A percentile compares a stretch with the other conserved stretches of the same genome.
Evolutionary conservation across 2,888 invertebrate genomes (phyloP).

Genomic region (Ormyrus nitidulus): DNA sequence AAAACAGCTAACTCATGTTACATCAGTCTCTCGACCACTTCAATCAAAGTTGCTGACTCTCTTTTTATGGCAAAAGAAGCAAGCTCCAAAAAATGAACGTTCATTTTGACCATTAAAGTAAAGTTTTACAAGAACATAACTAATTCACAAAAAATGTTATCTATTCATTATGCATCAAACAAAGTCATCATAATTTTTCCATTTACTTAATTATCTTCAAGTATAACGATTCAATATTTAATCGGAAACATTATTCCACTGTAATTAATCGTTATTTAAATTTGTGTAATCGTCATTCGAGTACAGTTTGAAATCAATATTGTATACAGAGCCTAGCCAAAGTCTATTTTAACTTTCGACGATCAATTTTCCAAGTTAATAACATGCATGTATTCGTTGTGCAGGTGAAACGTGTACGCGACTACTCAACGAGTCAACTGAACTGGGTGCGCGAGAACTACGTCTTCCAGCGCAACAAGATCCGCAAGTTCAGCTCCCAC

Average conservation of each 20-base stretch:
- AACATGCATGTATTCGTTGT: slow-evolving; percentile 14
- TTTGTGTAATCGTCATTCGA: too few species aligned
- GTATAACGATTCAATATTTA: too few species aligned
- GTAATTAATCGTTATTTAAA: too few species aligned
- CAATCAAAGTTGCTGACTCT: background rate
- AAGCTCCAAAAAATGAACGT: background rate
- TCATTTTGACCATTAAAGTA: background rate
- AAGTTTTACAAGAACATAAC: background rate
- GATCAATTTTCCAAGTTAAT: background rate
- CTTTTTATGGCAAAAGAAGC: too few species aligned
- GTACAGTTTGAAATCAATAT: too few species aligned
- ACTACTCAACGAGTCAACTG: slow-evolving; percentile 93
- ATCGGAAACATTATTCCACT: too few species aligned
- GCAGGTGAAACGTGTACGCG: slow-evolving; percentile 92
- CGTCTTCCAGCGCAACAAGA: slow-evolving; percentile 95
- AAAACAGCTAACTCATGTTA: slow-evolving; percentile 33
- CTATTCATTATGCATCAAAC: too few species aligned
- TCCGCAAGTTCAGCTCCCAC: slow-evolving; percentile 95
- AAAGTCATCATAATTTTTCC: too few species aligned
- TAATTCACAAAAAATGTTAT: background rate
- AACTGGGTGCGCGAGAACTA: slow-evolving; percentile 97
- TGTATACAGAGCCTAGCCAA: too few species aligned
- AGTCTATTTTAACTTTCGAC: too few species aligned
- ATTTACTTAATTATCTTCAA: too few species aligned
- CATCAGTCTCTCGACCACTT: slow-evolving; percentile 6